Evolutionary conservation across 2,113 vertebrate species (phyloP), one percentile per base, ranked within the genome.

Genomic region (Periophthalmus modestus): DNA sequence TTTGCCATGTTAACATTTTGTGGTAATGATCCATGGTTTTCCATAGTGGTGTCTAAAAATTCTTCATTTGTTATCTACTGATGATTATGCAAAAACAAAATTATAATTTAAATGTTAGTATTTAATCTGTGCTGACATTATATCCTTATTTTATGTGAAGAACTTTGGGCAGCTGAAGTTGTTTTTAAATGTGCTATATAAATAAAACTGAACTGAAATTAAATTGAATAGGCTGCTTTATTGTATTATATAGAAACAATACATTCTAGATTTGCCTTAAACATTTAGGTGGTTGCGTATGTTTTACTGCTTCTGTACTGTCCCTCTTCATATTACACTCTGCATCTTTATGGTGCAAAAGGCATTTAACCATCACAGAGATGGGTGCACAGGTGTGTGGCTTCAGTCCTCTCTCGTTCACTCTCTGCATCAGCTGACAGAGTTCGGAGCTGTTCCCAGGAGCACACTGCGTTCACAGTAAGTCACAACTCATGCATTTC

Each of bases 371-470:
- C 52, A 73, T 43, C 39, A 47, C 13, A 50, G 18, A 65, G 72
- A 58, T 66, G 74, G 75, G 66, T 72, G n/a, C 58, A 16, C 75
- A 84, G 88, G 81, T 91, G 89, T 66, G 63, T 79, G 62, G n/a
- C 68, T 71, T 85, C 67, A 72, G 39, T 72, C 69, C 48, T 23
- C 59, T 36, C 69, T 80, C 69, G n/a, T 75, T 81, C 54, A 68
- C 68, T 3, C 73, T 13, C 68, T 71, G 58, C 76, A 58, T 78
- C 69, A 63, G 62, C 66, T 75, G 85, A 90, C 71, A 75, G 71
- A 84, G 68, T 24, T 1, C 73, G 68, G 83, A 78, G 71, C 36
- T 83, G 74, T 62, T 58, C 79, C 80, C 57, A 0, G 62, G 82
- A 82, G 87, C 75, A 15, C 81, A 19, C 77, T 68, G 14, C 72